These are phyloP conservation scores for Gambusia affinis DNA, from an alignment of 2,113 vertebrate species.

Conservation along the genomic window DNA sequence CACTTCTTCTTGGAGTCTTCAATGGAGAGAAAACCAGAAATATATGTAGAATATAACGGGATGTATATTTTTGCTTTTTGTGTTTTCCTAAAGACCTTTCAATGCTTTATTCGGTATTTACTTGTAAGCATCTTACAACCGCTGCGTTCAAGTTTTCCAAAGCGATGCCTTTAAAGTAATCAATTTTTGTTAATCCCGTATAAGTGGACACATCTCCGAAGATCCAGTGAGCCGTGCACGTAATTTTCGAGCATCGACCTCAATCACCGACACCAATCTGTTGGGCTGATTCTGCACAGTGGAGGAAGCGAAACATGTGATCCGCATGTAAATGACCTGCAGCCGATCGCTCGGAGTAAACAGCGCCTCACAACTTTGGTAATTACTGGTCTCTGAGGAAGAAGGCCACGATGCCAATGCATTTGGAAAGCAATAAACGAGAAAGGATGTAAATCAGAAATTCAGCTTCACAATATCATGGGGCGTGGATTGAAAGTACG, in stretches of 20 bases:
- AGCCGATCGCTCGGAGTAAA: not conserved
- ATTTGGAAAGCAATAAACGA: not conserved
- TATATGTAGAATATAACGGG: not conserved
- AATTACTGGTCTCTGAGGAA: not conserved
- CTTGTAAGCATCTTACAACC: not conserved
- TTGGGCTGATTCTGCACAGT: not conserved
- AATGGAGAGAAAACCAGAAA: not conserved
- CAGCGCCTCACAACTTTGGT: not conserved
- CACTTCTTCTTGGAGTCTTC: not conserved
- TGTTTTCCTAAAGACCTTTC: not conserved
- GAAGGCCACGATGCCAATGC: not conserved
- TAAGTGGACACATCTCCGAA: constrained; percentile 18
- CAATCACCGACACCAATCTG: not conserved
- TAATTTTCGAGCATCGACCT: not conserved
- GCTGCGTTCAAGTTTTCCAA: not conserved
- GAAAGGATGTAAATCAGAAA: not conserved
- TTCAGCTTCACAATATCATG: not conserved
- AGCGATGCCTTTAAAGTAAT: constrained; percentile 24
- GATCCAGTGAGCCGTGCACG: not conserved
- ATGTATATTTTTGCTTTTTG: not conserved
- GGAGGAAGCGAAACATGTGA: constrained; percentile 2
- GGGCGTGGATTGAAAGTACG: too few relatives aligned
- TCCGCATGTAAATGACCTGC: not conserved
- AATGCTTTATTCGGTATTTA: not conserved
- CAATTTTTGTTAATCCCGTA: constrained; percentile 6